Percentiles rank a stretch among this genome's conserved stretches.
phyloP scores from a whole-genome alignment of 2,113 vertebrate species.

The Noctilio leporinus region DNA sequence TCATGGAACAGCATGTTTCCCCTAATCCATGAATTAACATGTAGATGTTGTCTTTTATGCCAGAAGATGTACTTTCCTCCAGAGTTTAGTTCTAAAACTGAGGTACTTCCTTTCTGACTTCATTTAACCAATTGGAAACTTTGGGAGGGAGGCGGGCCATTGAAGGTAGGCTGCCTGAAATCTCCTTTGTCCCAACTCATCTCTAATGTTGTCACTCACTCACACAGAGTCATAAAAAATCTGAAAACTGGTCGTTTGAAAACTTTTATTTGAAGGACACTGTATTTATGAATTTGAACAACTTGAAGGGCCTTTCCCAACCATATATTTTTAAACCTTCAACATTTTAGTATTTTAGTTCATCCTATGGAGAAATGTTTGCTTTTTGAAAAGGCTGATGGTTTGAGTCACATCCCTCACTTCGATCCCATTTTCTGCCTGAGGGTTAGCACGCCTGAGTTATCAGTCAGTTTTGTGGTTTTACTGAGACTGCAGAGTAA shows the following conservation, averaged over 20 bases:
- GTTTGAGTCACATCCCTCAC: neutral
- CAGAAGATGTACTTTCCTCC: neutral
- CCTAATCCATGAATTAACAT: neutral
- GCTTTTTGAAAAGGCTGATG: conserved; percentile 4
- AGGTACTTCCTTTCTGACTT: neutral
- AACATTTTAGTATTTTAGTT: conserved; percentile 47
- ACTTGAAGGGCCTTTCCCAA: neutral
- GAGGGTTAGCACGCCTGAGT: conserved; percentile 17
- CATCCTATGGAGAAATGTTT: neutral
- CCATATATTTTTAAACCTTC: neutral
- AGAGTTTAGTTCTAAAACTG: neutral
- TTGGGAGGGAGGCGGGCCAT: neutral
- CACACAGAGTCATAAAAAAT: neutral
- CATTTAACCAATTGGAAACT: neutral
- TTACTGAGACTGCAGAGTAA: conserved; percentile 21
- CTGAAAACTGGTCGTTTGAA: neutral
- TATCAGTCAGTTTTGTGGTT: conserved; percentile 21
- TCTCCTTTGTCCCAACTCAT: neutral
- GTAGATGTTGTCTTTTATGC: neutral
- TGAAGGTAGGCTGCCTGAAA: neutral
- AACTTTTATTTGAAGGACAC: neutral
- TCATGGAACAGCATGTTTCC: neutral
- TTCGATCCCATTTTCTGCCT: conserved; percentile 28
- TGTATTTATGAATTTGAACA: conserved; percentile 25
- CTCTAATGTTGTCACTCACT: neutral